Conservation (phyloP, 2,113 vertebrate genomes). For the Brienomyrus brachyistius region DNA sequence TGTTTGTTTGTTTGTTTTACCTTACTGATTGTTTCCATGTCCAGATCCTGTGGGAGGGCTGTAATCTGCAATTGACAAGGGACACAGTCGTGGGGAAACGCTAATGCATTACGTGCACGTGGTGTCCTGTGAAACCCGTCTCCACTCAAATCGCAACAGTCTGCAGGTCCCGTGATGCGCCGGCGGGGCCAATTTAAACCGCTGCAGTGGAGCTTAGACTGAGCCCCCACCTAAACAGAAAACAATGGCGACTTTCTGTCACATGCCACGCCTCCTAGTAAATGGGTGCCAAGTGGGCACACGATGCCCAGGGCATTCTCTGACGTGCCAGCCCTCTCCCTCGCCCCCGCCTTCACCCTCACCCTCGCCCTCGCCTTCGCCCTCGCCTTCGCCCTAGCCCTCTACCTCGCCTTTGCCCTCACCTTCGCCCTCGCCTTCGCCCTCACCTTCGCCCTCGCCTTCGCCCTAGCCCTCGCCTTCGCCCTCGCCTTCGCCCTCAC, state of each 20-base stretch:
- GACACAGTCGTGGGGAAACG: neutral
- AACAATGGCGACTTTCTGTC: neutral
- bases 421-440: neutral
- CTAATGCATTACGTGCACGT: neutral
- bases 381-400: neutral
- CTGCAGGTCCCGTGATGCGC: neutral
- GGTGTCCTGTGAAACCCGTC: neutral
- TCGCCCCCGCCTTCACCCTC: neutral
- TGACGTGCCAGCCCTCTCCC: neutral
- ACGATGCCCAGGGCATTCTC: neutral
- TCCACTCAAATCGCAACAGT: neutral
- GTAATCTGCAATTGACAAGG: slow-evolving; percentile 44
- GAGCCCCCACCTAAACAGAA: neutral
- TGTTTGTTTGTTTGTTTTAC: slow-evolving; percentile 26
- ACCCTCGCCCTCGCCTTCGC: neutral
- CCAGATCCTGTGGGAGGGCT: slow-evolving; percentile 37
- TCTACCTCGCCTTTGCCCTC: too few relatives aligned
- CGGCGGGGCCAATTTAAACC: neutral
- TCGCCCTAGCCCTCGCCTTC: neutral
- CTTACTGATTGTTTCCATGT: slow-evolving; percentile 40
- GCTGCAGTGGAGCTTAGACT: neutral
- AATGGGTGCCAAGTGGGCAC: neutral
- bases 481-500: neutral
- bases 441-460: neutral
- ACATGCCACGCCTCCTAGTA: neutral